These are phyloP conservation scores for Drosophila prosaltans DNA, from an alignment of 1,140 invertebrate genomes.

Conservation along the genomic window DNA sequence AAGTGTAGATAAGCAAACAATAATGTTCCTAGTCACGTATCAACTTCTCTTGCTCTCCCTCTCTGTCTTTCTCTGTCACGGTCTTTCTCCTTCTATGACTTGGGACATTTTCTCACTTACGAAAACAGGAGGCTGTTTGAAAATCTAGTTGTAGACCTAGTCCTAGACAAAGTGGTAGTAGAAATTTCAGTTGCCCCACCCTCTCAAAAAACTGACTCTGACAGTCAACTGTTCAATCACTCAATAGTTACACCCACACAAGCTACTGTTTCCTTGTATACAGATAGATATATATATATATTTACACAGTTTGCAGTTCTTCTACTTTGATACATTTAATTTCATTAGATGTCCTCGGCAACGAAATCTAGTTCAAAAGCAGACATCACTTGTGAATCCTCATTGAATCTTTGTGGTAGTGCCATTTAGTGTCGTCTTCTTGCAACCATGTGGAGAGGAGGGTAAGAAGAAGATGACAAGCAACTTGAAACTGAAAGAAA, in stretches of 20 bases:
- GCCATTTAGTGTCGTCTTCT: slow-evolving; percentile 18
- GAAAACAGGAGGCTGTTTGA: slow-evolving; percentile 1
- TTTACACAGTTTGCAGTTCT: slow-evolving; percentile 32
- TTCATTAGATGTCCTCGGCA: slow-evolving; percentile 48
- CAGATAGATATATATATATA: neutral
- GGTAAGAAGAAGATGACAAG: neutral
- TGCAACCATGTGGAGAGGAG: neutral
- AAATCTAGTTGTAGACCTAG: slow-evolving; percentile 8
- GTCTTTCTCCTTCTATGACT: slow-evolving; percentile 28
- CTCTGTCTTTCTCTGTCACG: neutral
- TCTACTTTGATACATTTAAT: slow-evolving; percentile 63
- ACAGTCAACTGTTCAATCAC: slow-evolving; percentile 52
- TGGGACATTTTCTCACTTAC: slow-evolving; percentile 67
- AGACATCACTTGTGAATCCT: slow-evolving; percentile 14
- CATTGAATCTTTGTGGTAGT: slow-evolving; percentile 9
- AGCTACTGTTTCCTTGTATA: neutral
- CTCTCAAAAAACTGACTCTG: neutral
- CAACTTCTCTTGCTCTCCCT: slow-evolving; percentile 20
- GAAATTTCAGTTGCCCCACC: slow-evolving; percentile 6
- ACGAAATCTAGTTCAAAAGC: slow-evolving; percentile 12
- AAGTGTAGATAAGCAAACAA: slow-evolving; percentile 83
- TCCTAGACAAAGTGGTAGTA: slow-evolving; percentile 11
- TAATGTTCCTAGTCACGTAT: slow-evolving; percentile 82
- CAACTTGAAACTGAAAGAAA: slow-evolving; percentile 7
- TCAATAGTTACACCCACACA: slow-evolving; percentile 33